These are phyloP conservation scores for Bubo bubo DNA, from an alignment of 2,113 vertebrate genomes.

Conservation along the genomic window DNA sequence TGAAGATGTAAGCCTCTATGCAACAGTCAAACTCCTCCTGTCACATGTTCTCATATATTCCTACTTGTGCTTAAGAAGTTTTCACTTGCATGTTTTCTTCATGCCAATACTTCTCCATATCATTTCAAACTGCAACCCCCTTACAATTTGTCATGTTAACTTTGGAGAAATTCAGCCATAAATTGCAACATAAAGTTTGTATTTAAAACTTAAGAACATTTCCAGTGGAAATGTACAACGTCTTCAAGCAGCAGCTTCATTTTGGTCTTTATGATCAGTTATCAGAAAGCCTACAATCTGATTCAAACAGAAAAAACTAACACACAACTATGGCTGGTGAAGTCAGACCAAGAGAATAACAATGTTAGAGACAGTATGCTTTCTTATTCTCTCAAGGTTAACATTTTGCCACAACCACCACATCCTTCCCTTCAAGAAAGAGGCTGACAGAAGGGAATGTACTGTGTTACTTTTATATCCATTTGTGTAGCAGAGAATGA, in stretches of 20 bases:
- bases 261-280: neutral
- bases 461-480: neutral
- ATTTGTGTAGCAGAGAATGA: neutral
- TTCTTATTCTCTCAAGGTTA: neutral
- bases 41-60: neutral
- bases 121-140: neutral
- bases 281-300: neutral
- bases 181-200: neutral
- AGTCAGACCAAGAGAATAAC: neutral
- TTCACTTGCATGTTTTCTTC: neutral
- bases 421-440: neutral
- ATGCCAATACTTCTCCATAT: rapidly evolving
- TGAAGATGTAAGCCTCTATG: neutral
- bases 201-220: neutral
- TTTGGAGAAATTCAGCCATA: neutral
- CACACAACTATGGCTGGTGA: neutral
- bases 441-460: neutral
- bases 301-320: neutral
- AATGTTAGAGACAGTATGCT: neutral
- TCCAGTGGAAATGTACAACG: neutral
- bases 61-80: neutral
- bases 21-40: neutral
- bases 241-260: neutral
- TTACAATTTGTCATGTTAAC: neutral
- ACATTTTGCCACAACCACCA: neutral